phyloP scores from a whole-genome alignment of 2,888 invertebrate genomes.

The Melolontha melolontha region DNA sequence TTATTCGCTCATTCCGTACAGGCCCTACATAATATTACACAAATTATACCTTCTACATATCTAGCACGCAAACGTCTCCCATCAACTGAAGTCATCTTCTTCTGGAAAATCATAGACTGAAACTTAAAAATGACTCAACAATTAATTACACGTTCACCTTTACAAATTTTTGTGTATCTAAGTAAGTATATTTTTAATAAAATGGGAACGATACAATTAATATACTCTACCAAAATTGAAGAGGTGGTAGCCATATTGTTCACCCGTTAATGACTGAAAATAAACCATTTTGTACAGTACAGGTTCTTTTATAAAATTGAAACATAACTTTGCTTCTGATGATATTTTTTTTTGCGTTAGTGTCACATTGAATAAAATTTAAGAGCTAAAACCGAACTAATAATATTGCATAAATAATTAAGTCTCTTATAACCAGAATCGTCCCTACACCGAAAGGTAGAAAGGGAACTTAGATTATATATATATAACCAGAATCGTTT shows the following conservation, averaged over 20 bases:
- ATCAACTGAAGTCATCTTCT: neutral
- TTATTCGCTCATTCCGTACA: conserved; percentile 33
- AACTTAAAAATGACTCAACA: conserved; percentile 43
- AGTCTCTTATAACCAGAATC: too few species aligned
- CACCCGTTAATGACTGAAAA: conserved; percentile 53
- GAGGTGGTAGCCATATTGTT: conserved; percentile 11
- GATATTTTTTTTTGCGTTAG: too few species aligned
- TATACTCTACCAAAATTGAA: conserved; percentile 51
- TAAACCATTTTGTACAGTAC: conserved; percentile 49
- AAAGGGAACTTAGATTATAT: too few species aligned
- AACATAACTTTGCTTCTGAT: conserved; percentile 21
- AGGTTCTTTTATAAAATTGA: conserved; percentile 1
- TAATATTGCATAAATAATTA: too few species aligned
- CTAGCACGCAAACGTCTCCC: neutral
- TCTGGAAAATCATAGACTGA: conserved; percentile 37
- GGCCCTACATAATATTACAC: neutral
- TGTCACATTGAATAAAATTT: too few species aligned
- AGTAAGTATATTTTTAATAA: conserved; percentile 35
- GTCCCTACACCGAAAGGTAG: too few species aligned
- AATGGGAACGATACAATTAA: conserved; percentile 56
- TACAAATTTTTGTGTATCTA: conserved; percentile 16
- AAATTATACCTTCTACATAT: neutral
- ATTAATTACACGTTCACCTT: conserved; percentile 22
- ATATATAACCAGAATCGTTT: too few species aligned
- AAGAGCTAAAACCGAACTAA: too few species aligned